phyloP scores from a whole-genome alignment of 1,140 invertebrate genomes.

The Muscidifurax raptorellus region DNA sequence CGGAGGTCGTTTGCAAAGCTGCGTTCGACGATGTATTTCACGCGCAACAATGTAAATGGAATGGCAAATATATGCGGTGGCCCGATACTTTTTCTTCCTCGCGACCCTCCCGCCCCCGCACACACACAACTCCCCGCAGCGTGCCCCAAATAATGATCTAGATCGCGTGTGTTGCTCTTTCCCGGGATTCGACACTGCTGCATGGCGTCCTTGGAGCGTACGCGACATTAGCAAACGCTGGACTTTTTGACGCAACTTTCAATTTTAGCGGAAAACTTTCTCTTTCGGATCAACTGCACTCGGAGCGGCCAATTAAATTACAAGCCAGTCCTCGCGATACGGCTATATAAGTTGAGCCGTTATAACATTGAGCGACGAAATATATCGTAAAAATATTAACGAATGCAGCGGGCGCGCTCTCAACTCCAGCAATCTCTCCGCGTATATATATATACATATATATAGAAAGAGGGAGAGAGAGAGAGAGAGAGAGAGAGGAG shows the following conservation, averaged over 20 bases:
- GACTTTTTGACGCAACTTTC: background rate
- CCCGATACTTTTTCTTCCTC: background rate
- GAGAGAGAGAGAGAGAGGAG: background rate
- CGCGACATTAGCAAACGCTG: too few species aligned
- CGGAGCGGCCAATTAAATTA: conserved; percentile 16
- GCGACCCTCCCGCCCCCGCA: too few species aligned
- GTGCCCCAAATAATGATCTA: background rate
- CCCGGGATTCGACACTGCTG: background rate
- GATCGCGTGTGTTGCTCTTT: background rate
- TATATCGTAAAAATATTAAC: conserved; percentile 39
- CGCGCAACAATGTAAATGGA: background rate
- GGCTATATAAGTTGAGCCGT: background rate
- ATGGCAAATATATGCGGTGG: background rate
- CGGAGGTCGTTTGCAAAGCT: background rate
- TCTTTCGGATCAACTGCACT: background rate
- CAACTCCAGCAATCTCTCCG: conserved; percentile 24
- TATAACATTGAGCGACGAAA: background rate
- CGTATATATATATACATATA: background rate
- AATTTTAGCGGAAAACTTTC: background rate
- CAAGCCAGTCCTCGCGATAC: background rate
- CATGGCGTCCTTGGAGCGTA: background rate
- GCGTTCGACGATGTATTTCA: background rate
- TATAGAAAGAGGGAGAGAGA: too few species aligned
- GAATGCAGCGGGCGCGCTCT: conserved; percentile 16
- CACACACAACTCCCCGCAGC: too few species aligned